Evolutionary conservation across 2,113 vertebrate genomes (phyloP), one percentile per base, ranked within the genome.

Genomic region (Pedetes capensis): DNA sequence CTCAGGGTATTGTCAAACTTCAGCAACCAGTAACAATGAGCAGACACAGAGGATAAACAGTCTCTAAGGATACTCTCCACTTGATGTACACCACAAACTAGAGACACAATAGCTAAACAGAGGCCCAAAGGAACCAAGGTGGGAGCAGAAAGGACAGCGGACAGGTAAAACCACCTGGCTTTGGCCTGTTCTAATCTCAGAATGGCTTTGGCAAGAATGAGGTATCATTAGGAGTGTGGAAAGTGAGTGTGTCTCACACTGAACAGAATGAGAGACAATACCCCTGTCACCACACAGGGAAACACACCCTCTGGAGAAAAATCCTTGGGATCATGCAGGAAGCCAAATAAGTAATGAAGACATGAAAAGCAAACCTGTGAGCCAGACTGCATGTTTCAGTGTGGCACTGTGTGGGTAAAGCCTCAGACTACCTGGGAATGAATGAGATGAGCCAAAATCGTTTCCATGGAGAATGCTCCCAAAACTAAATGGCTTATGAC

Each of bases 401-500:
- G 2, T 64, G 14, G 59, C 59, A 29, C 18, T 1, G 37, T 42
- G 79, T 72, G 59, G 76, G 96, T 71, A 66, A 84, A 55, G 87
- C 71, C 79, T 29, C 27, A 61, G 95, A 75, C 87, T 84, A 93
- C 96, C 95, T 93, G 89, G 83, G 80, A 66, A 71, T 2, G 20
- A 25, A 57, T 8, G 51, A 64, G 34, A 80, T 0, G 29, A 87
- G 82, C 80, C 42, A 37, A 66, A 17, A 17, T 25, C 23, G 95
- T 95, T 95, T 92, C 95, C 92, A 97, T 90, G 90, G 95, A 16
- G 51, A 96, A 83, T 25, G 44, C 64, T 91, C 75, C 57, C 63
- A 0, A 78, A 90, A 76, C 25, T 37, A 80, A 92, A 79, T 82
- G 53, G 34, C 79, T n/a, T 3, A 44, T 25, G 57, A 83, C 39